These are phyloP conservation scores for Albula goreensis DNA, from an alignment of 2,113 vertebrate genomes.

Conservation along the genomic window DNA sequence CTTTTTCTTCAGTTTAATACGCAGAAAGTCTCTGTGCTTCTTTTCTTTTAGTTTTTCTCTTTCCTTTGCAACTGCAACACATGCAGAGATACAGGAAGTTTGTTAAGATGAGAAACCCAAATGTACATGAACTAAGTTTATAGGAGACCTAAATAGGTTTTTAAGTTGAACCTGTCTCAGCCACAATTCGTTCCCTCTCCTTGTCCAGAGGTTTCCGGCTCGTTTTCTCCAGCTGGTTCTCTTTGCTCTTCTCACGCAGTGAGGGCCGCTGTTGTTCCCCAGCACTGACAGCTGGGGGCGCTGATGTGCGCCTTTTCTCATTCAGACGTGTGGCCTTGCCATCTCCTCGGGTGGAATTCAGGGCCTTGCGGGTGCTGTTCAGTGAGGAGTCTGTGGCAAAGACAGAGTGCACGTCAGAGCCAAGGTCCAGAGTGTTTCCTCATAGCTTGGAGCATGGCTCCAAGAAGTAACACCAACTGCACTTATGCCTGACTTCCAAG, in stretches of 20 bases:
- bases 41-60: constrained; percentile 74
- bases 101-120: background rate
- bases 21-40: constrained; percentile 78
- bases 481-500: background rate
- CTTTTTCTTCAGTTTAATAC: constrained; percentile 88
- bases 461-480: too few species aligned
- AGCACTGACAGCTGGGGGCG: constrained; percentile 53
- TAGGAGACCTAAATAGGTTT: background rate
- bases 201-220: constrained; percentile 54
- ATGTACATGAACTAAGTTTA: constrained; percentile 10
- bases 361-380: constrained; percentile 56
- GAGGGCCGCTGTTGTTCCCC: constrained; percentile 56
- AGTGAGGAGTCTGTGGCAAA: constrained; percentile 51
- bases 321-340: constrained; percentile 50
- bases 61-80: constrained; percentile 69
- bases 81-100: constrained; percentile 17
- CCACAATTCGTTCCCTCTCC: constrained; percentile 47
- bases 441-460: too few species aligned
- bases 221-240: constrained; percentile 56
- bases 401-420: constrained; percentile 26
- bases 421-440: background rate
- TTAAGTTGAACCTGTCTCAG: constrained; percentile 63
- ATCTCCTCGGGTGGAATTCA: constrained; percentile 45
- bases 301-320: constrained; percentile 61
- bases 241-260: constrained; percentile 63